These are phyloP conservation scores for Drosophila kohkoa DNA, from an alignment of 1,140 invertebrate species.

Conservation along the genomic window DNA sequence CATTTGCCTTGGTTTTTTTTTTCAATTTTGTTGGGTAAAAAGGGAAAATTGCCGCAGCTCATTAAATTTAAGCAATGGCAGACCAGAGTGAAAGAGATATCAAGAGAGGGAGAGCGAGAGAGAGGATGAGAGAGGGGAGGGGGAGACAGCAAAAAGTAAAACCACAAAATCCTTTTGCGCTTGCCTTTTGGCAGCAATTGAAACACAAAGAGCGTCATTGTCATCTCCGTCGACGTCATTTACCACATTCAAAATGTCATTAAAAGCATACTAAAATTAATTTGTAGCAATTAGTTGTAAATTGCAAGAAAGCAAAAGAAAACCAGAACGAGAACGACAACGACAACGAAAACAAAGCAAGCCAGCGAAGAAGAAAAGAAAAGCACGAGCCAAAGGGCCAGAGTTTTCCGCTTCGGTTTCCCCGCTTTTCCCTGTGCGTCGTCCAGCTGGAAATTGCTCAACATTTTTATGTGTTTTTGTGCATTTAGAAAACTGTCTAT, in stretches of 20 bases:
- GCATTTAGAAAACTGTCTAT: conserved; percentile 72
- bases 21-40: conserved; percentile 12
- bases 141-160: conserved; percentile 54
- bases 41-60: conserved; percentile 66
- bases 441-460: conserved; percentile 62
- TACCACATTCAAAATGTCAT: conserved; percentile 82
- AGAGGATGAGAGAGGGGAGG: conserved; percentile 1
- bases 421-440: neutral
- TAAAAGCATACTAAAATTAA: conserved; percentile 83
- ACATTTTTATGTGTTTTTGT: conserved; percentile 83
- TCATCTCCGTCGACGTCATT: conserved; percentile 62
- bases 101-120: neutral
- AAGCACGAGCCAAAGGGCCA: conserved; percentile 17
- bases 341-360: conserved; percentile 34
- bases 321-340: neutral
- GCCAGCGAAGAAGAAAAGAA: conserved; percentile 31
- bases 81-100: too few species aligned
- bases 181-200: conserved; percentile 44
- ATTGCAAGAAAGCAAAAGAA: conserved; percentile 65
- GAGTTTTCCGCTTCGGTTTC: neutral
- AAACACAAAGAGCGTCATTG: conserved; percentile 67
- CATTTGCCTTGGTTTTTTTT: neutral
- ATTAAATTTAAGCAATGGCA: conserved; percentile 62
- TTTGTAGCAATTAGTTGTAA: conserved; percentile 83
- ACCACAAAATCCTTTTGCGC: conserved; percentile 62